Evolutionary conservation across 2,888 invertebrate species (phyloP).

Genomic region (Eurytoma adleriae): DNA sequence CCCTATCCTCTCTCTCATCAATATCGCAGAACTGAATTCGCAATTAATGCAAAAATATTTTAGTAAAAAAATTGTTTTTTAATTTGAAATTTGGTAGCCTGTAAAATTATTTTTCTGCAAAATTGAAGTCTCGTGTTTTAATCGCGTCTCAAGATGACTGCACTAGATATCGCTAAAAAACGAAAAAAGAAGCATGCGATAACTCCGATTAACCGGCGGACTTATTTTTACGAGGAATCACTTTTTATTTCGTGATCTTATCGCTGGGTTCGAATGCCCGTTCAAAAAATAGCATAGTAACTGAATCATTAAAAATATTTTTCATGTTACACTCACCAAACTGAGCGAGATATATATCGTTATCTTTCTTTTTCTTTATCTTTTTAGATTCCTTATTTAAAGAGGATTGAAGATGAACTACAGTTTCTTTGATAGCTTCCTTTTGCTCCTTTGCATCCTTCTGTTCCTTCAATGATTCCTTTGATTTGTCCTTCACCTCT

Average conservation of each 20-base stretch:
- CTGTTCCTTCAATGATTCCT: conserved; percentile 59
- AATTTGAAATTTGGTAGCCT: neutral
- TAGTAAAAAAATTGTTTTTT: neutral
- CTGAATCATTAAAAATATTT: conserved; percentile 23
- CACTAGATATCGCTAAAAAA: conserved; percentile 13
- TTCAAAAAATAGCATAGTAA: conserved; percentile 33
- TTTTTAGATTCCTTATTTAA: conserved; percentile 72
- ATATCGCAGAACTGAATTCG: neutral
- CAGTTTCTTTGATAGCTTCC: conserved; percentile 63
- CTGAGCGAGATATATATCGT: conserved; percentile 78
- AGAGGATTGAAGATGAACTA: conserved; percentile 58
- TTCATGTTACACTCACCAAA: conserved; percentile 75
- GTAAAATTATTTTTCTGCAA: conserved; percentile 39
- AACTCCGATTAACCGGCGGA: conserved; percentile 41
- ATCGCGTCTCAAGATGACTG: conserved; percentile 28
- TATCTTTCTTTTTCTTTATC: conserved; percentile 81
- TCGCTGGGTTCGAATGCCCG: conserved; percentile 8
- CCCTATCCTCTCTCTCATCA: neutral
- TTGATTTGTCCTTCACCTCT: conserved; percentile 59
- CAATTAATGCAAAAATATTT: neutral
- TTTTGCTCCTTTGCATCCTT: conserved; percentile 65
- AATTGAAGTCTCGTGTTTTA: conserved; percentile 40
- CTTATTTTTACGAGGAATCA: conserved; percentile 46
- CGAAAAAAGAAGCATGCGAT: conserved; percentile 24
- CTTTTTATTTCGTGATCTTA: conserved; percentile 12